These are phyloP conservation scores for Deilephila elpenor DNA, from an alignment of 2,888 invertebrate species.

Conservation along the genomic window DNA sequence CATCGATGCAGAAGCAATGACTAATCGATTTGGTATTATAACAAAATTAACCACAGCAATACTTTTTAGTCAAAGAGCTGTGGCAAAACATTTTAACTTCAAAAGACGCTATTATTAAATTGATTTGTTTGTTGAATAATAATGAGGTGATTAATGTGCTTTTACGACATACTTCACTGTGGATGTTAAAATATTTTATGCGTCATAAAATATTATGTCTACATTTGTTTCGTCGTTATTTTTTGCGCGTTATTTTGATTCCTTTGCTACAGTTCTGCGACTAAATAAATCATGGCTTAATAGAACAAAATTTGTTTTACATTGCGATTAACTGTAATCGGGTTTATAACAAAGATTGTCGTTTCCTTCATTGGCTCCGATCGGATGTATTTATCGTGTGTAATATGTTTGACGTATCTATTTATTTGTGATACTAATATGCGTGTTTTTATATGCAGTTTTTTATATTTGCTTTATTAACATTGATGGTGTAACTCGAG, in stretches of 20 bases:
- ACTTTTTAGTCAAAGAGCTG: conserved; percentile 65
- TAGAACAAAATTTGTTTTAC: conserved; percentile 24
- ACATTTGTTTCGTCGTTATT: not conserved
- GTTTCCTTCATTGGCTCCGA: conserved; percentile 12
- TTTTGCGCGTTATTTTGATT: not conserved
- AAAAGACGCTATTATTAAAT: not conserved
- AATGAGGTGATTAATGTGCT: not conserved
- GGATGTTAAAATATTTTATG: not conserved
- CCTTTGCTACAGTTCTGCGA: conserved; percentile 43
- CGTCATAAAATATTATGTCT: not conserved
- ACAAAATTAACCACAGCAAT: conserved; percentile 76
- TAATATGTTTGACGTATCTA: conserved; percentile 24
- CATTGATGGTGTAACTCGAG: not conserved
- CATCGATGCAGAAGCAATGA: conserved; percentile 81
- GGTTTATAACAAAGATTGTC: not conserved
- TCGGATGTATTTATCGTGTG: conserved; percentile 23
- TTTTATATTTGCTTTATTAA: conserved; percentile 16
- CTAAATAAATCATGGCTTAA: conserved; percentile 29
- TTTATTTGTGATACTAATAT: conserved; percentile 28
- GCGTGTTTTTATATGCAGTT: conserved; percentile 21
- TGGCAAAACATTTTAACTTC: conserved; percentile 41
- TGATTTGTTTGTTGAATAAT: not conserved
- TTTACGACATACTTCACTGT: not conserved
- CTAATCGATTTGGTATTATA: conserved; percentile 40
- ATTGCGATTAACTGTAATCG: conserved; percentile 15